Evolutionary conservation across 2,888 invertebrate genomes (phyloP), one percentile per base, ranked within the genome.

Genomic region (Lepidocyrtoides sp.): DNA sequence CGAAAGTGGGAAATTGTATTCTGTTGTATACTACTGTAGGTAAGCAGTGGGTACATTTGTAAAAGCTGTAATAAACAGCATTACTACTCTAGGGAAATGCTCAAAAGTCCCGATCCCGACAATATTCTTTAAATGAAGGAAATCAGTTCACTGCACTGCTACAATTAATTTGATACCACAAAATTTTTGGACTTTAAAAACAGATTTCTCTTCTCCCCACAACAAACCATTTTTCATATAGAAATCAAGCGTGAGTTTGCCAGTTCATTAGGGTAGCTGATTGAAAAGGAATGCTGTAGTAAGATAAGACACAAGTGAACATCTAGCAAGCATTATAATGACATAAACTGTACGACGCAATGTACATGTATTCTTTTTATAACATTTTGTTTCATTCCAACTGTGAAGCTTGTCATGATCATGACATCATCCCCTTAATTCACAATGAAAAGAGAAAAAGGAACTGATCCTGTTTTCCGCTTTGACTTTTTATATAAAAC

Each of bases 401-500:
- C 41, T 72, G 20, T 51, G 48, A 87, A 48, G 82, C 69, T 88
- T 66, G 69, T 82, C 79, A 79, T 89, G 72, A 83, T 60, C 72
- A 32, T 66, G 84, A 79, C 79, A 82, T 89, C 87, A 44, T 87
- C 84, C 51, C 89, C 90, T 75, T 79, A 84, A 84, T 90, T 90
- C 66, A 79, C 69, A 41, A 84, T 84, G 77, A 77, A 84, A 84
- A 54, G 63, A 48, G 29, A 60, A n/a, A 48, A 44, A 83, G 75
- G 79, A 84, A 51, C 75, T 90, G 63, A 90, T 90, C 84, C 84
- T 77, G 90, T 90, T 84, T 90, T 84, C 90, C 84, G 90, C 84
- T 69, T 66, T 90, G 90, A 90, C 90, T 90, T 89, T 84, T 72
- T 23, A 51, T 79, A 36, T 60, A 44, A 66, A 77, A 29, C 60